Conservation (phyloP, 2,113 vertebrate species). For the Onychostoma macrolepis region DNA sequence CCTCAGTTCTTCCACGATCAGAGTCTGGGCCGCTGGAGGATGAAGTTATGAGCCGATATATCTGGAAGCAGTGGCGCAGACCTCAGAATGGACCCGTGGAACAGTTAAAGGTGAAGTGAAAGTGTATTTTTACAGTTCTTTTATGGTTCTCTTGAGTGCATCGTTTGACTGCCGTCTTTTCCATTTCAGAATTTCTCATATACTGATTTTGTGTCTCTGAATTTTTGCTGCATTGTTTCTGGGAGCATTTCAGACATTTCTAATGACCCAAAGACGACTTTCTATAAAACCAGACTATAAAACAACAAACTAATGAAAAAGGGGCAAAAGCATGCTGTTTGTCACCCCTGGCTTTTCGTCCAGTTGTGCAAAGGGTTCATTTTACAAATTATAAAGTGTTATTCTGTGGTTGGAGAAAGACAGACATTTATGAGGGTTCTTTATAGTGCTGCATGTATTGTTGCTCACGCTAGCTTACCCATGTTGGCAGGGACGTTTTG, state of each 20-base stretch:
- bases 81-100: not conserved
- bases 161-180: slow-evolving; percentile 28
- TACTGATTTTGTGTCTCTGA: slow-evolving; percentile 7
- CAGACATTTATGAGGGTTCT: slow-evolving; percentile 54
- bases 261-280: slow-evolving; percentile 22
- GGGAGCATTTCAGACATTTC: slow-evolving; percentile 32
- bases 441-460: slow-evolving; percentile 12
- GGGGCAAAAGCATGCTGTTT: slow-evolving; percentile 8
- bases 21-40: slow-evolving; percentile 28
- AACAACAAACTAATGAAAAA: slow-evolving; percentile 36
- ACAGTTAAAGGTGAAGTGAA: slow-evolving; percentile 36
- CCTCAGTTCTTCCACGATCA: slow-evolving; percentile 14
- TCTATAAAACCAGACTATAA: slow-evolving; percentile 39
- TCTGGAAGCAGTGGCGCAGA: slow-evolving; percentile 31
- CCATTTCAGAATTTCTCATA: slow-evolving; percentile 18
- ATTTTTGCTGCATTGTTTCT: slow-evolving; percentile 4
- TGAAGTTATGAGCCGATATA: slow-evolving; percentile 46
- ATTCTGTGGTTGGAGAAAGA: slow-evolving; percentile 60
- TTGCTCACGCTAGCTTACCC: not conserved
- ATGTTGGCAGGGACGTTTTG: slow-evolving; percentile 45
- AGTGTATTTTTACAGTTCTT: slow-evolving; percentile 18
- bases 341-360: slow-evolving; percentile 13
- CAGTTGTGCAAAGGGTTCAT: slow-evolving; percentile 34
- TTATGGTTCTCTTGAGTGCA: slow-evolving; percentile 27
- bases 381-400: slow-evolving; percentile 58